Base-by-base conservation (phyloP, 1,140 invertebrate genomes). In the Adelges cooleyi region DNA sequence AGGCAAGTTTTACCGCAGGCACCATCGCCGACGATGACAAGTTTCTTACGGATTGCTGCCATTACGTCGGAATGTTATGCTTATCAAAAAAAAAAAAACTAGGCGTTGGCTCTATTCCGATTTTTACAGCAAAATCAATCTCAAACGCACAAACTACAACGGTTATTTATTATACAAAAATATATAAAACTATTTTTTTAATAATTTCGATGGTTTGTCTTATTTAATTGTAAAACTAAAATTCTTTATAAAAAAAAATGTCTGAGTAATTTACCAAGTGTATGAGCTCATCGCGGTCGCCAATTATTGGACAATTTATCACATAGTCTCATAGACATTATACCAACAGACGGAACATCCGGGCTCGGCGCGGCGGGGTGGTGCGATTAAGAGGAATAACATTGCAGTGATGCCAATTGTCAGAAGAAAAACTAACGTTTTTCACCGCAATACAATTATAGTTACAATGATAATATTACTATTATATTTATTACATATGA, bases 1-100 rank as follows among this genome's bases (percentile, higher is more conserved):
- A 97, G 83, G 77, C 92, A 97, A 72, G 94, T 98, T 85, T 98
- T 98, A 80, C 94, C 94, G 80, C 94, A 98, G 71, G 94, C 94
- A 81, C 95, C 95, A 81, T 98, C 95, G 73, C 95, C 95, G 69
- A 99, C 95, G 77, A 99, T 97, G 72, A 99, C 95, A 78, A 98
- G 82, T 83, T 98, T 98, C 83, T 98, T 98, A 74, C 95, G 84
- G 79, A 97, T 97, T 77, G 93, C 91, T 80, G 93, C 92, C 94
- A 96, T 98, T 48, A 62, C 44, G 42, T 62, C 56, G 56, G 56
- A 62, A 62, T 62, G 56, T 62, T 59, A 56, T 62, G 56, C 56
- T 62, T 62, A 62, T 62, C 56, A 62, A 48, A 62, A 62, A 59
- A 53, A 13, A 50, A 48, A 62, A 48, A 62, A 62, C 56, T 62